These are phyloP conservation scores for Drosophila oshimai DNA, from an alignment of 1,140 invertebrate species.

Conservation along the genomic window DNA sequence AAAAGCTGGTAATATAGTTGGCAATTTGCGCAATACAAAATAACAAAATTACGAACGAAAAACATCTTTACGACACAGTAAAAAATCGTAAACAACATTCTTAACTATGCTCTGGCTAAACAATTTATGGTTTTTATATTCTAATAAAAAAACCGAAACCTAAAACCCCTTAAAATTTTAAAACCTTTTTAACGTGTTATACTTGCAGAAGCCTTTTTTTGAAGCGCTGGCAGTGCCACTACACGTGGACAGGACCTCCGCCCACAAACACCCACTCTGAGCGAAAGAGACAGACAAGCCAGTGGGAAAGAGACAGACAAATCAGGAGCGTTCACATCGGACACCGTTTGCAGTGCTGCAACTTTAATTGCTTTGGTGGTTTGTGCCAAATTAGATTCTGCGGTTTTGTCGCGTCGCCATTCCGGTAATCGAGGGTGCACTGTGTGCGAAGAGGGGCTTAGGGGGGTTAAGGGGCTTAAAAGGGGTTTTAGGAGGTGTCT, in stretches of 20 bases:
- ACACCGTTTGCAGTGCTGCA: slow-evolving; percentile 66
- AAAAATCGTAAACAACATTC: no score
- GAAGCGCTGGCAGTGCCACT: not conserved
- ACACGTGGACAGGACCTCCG: not conserved
- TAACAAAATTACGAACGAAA: no score
- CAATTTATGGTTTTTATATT: no score
- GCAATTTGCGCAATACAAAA: no score
- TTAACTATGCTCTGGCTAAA: no score
- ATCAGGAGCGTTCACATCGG: slow-evolving; percentile 12
- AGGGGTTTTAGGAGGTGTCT: slow-evolving; percentile 1
- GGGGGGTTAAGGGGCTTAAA: not conserved
- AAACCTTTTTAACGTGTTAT: not conserved
- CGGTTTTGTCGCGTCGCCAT: slow-evolving; percentile 66
- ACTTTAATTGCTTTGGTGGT: slow-evolving; percentile 82
- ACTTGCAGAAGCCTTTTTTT: not conserved
- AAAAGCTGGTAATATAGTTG: no score
- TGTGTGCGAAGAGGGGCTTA: not conserved
- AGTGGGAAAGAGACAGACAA: slow-evolving; percentile 9
- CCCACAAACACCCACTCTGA: not conserved
- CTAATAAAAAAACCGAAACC: not conserved
- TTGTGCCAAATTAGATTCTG: slow-evolving; percentile 79
- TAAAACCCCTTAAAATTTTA: not conserved
- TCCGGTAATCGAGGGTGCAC: slow-evolving; percentile 46
- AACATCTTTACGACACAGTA: no score
- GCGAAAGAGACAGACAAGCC: not conserved